Base-by-base conservation (phyloP, 1,140 invertebrate genomes). In the Hyles euphorbiae region DNA sequence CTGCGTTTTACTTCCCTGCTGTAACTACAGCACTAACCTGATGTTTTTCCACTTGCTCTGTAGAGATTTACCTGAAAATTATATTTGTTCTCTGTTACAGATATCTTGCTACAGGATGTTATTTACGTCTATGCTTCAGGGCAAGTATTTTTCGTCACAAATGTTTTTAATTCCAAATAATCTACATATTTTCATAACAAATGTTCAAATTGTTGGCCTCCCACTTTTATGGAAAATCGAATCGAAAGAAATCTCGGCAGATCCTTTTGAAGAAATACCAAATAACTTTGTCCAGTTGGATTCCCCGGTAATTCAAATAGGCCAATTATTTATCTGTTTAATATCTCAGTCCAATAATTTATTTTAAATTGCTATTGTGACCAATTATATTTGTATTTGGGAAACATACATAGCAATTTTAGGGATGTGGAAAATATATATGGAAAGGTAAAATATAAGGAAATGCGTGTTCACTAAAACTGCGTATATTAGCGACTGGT, bases 331-430 rank as follows among this genome's bases (percentile, higher is more conserved):
- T 53, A 12, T 44, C 74, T 58, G 22, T 65, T 64, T 11, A 76
- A 60, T 61, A 85, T 76, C 33, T 78, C 68, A 51, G 58, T 70
- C 78, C 74, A 80, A 62, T 81, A 59, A 68, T 81, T 85, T 33
- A 83, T 47, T 60, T 58, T 73, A 55, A 81, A 63, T 68, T 65
- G 48, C 66, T 57, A 57, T 53, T 55, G 44, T 22, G 43, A 55
- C 10, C 53, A 5, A 44, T 44, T 22, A 22, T 22, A 22, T 22
- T 22, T 22, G 22, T 22, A 22, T 22, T 22, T 22, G 22, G 22
- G 22, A 22, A 22, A 22, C 22, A 22, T 22, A 22, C 22, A 22
- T 22, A 22, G 22, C 22, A 22, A 22, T 22, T 22, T 22, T 22
- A 22, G 22, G 22, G 22, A 22, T 22, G 22, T 22, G 22, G 22